Evolutionary conservation across 2,888 invertebrate genomes (phyloP), one percentile per base, ranked within the genome.

Genomic region (Acleris holmiana): DNA sequence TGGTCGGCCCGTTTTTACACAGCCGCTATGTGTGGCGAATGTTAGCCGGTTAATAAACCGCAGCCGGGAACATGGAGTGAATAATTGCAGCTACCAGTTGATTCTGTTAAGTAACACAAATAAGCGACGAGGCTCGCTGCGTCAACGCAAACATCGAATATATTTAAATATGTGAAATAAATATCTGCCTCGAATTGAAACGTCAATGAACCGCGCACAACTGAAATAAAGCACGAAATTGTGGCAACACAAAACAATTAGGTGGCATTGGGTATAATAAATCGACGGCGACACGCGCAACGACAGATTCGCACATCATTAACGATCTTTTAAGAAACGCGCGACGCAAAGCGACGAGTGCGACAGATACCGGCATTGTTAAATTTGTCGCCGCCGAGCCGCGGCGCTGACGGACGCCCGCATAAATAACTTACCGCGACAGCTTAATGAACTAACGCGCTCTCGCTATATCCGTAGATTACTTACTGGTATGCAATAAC

Each of bases 281-380:
- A 90, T 91, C 78, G 78, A 73, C 70, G 72, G 71, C 71, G 79
- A 85, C 85, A 79, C 76, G 80, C 70, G 72, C 76, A 79, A 79
- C 80, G 89, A 88, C 90, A 87, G 87, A 90, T 90, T 87, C 84
- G 89, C 87, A 82, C 85, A 80, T 90, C 85, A 87, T 90, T 89
- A 89, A 75, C 71, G 75, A 73, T 79, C 79, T 83, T 81, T 79
- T 82, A 74, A 74, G 73, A 74, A 75, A 74, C 73, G 72, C 73
- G 71, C 70, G 68, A 73, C 68, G 71, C 70, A 71, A 69, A 67
- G 74, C 72, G 70, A 69, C 73, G 69, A 76, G 74, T 76, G 74
- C 71, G 80, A 75, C 74, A 71, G 71, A 69, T 59, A 53, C 60
- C 74, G 71, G 84, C 86, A 86, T 88, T 90, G 91, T 90, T 91